Evolutionary conservation across 53 echinoderm and acorn worm genomes (phyloP), one percentile per base, ranked within the genome.

Genomic region (Echinarachnius parma): DNA sequence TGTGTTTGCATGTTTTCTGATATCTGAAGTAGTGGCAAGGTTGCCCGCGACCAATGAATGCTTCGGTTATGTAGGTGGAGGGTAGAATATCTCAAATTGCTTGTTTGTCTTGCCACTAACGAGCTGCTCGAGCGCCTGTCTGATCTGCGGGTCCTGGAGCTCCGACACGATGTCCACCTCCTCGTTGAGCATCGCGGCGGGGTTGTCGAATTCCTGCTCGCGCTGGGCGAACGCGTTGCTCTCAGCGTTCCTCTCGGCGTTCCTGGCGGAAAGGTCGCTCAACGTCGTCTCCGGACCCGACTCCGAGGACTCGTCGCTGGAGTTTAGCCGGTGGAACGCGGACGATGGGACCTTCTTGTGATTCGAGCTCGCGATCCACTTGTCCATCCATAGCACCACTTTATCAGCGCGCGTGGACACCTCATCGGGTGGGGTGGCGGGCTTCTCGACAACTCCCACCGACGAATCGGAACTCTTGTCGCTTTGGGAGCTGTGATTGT

Each of bases 381-480:
- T 32, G 34, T 69, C 70, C 70, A 69, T 69, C 70, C 70, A 69
- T 21, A 34, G 22, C 36, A 52, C 4, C 4, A 69, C 70, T 53
- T 69, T 69, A 28, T 69, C 70, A 15, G 70, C 21, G 31, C 70
- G 70, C 10, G 70, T 53, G 20, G 70, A 31, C 11, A 53, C 53
- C 32, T 69, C 53, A 10, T 28, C 53, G 4, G 70, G 70, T 24
- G 70, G 70, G 2, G 70, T 69, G 23, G 34, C 14, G 4, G 21
- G 4, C 20, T 34, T 53, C 20, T 53, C 34, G 3, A 13, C 31
- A 2, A 20, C 34, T 5, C 10, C 26, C 34, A 24, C 3, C 4
- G 70, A 33, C 4, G 28, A 22, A 35, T 53, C 53, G 10, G 70
- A 69, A 3, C 15, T 34, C 34, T 69, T 69, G 22, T 69, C 70